phyloP scores from a whole-genome alignment of 2,113 vertebrate genomes.

The Neotragus moschatus region DNA sequence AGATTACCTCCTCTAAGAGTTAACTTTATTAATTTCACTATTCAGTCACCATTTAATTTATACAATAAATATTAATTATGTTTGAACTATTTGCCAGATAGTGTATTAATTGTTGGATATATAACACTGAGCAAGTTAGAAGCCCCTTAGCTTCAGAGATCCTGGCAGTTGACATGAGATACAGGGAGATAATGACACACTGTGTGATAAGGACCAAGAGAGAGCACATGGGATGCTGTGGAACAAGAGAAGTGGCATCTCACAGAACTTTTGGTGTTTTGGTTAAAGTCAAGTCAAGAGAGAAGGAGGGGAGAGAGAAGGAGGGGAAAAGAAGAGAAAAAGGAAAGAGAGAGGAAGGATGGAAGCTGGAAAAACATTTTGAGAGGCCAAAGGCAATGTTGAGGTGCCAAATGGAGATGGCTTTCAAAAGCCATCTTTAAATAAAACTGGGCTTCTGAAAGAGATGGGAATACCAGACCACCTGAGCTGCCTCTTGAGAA shows the following conservation, averaged over 20 bases:
- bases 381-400: background rate
- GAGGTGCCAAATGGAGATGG: background rate
- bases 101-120: background rate
- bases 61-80: background rate
- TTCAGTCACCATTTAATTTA: background rate
- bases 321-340: too few relatives aligned
- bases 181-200: background rate
- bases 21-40: background rate
- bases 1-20: background rate
- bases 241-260: background rate
- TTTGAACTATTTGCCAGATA: background rate
- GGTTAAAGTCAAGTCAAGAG: background rate
- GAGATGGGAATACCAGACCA: too few relatives aligned
- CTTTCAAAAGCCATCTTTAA: too few relatives aligned
- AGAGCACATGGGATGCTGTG: background rate
- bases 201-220: background rate
- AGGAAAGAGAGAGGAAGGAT: background rate
- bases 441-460: too few relatives aligned
- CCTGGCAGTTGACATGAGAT: background rate
- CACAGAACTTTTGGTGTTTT: background rate
- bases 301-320: background rate
- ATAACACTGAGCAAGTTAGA: background rate
- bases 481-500: too few relatives aligned
- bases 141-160: background rate
- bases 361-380: background rate